phyloP scores from a whole-genome alignment of 1,140 invertebrate species.

The Hyposmocoma kahamanoa region DNA sequence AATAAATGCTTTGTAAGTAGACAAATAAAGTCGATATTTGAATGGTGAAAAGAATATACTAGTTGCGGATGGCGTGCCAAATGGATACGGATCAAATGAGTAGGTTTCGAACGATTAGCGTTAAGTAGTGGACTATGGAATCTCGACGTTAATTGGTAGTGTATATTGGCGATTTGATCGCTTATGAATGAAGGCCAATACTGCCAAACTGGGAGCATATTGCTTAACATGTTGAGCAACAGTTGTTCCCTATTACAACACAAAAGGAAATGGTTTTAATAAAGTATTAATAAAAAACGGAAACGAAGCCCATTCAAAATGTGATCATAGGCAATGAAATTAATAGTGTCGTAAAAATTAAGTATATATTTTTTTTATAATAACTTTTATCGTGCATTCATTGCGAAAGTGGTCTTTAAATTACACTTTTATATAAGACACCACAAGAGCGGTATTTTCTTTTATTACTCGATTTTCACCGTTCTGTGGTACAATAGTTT shows the following conservation, averaged over 20 bases:
- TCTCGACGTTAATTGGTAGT: background rate
- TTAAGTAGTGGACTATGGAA: constrained; percentile 1
- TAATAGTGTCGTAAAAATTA: too few relatives aligned
- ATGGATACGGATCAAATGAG: constrained; percentile 20
- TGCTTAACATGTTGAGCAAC: background rate
- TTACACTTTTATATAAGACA: too few relatives aligned
- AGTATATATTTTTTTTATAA: too few relatives aligned
- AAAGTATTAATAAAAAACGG: too few relatives aligned
- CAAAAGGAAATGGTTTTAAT: background rate
- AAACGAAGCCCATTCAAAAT: too few relatives aligned
- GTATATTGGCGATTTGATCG: constrained; percentile 3
- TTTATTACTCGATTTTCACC: too few relatives aligned
- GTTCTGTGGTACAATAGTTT: too few relatives aligned
- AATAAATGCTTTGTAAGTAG: constrained; percentile 5
- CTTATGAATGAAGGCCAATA: constrained; percentile 12
- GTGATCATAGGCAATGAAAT: too few relatives aligned
- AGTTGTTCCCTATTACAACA: background rate
- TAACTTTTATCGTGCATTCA: too few relatives aligned
- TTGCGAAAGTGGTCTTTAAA: too few relatives aligned
- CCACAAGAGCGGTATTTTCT: too few relatives aligned
- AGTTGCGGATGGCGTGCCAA: constrained; percentile 10
- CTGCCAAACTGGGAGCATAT: constrained; percentile 3
- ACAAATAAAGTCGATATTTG: constrained; percentile 6
- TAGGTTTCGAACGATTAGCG: constrained; percentile 10
- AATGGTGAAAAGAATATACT: constrained; percentile 3